Evolutionary conservation across 2,113 vertebrate species (phyloP).

Genomic region (Etheostoma spectabile): DNA sequence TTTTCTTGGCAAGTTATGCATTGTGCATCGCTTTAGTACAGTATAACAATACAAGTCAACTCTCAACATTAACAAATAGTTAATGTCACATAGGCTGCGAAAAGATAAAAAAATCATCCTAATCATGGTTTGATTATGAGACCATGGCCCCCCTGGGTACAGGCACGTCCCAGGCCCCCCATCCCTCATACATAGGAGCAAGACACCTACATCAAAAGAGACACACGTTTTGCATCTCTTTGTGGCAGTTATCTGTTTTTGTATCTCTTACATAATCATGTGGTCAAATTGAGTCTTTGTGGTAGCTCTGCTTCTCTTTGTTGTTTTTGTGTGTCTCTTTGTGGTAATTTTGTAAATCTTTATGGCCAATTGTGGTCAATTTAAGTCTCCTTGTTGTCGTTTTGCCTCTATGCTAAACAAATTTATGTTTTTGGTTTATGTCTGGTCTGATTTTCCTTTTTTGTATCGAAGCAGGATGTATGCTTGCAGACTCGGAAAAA

Average conservation of each 20-base stretch:
- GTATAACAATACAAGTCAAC: background rate
- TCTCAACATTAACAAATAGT: constrained; percentile 16
- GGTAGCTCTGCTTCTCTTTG: background rate
- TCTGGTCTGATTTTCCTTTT: constrained; percentile 11
- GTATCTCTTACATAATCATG: background rate
- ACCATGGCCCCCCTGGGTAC: background rate
- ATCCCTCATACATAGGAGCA: background rate
- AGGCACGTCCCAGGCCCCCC: background rate
- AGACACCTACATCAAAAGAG: background rate
- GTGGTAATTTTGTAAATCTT: background rate
- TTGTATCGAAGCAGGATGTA: background rate
- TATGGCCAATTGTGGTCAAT: background rate
- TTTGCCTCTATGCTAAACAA: background rate
- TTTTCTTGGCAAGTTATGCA: constrained; percentile 20
- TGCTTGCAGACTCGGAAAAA: background rate
- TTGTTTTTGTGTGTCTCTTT: background rate
- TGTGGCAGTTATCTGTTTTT: background rate
- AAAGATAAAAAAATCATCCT: background rate
- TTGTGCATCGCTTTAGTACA: background rate
- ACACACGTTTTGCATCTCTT: background rate
- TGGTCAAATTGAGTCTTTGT: background rate
- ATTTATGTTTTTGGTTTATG: background rate
- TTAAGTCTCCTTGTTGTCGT: background rate
- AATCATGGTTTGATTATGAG: constrained; percentile 10
- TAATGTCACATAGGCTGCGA: no score